Evolutionary conservation across 2,113 vertebrate species (phyloP).

Genomic region (Clarias macrocephalus): DNA sequence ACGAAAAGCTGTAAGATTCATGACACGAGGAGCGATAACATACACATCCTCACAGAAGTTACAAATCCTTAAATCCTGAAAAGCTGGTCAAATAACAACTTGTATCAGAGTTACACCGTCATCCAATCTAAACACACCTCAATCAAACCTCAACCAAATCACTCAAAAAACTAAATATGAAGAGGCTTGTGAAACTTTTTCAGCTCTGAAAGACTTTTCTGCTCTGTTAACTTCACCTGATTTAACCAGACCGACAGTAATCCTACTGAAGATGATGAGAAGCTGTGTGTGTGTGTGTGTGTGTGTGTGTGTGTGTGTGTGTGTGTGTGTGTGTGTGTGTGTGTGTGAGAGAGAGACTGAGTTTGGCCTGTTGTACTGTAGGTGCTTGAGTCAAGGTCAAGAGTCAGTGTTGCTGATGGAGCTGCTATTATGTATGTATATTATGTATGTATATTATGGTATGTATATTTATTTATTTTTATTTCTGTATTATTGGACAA

Average conservation of each 20-base stretch:
- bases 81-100: neutral
- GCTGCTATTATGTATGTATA: too few species aligned
- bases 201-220: neutral
- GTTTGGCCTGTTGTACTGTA: neutral
- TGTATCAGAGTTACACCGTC: too few species aligned
- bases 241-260: neutral
- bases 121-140: neutral
- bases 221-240: neutral
- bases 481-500: too few species aligned
- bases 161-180: neutral
- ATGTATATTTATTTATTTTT: neutral
- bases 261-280: neutral
- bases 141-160: too few species aligned
- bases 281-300: too few species aligned
- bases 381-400: neutral
- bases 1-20: neutral
- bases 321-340: too few species aligned
- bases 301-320: too few species aligned
- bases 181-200: neutral
- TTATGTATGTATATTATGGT: too few species aligned
- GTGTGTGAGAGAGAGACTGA: neutral
- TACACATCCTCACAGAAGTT: neutral
- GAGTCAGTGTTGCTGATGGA: neutral
- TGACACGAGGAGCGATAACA: neutral
- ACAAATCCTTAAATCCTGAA: neutral